These are phyloP conservation scores for Echinometra lucunter DNA, from an alignment of 53 echinoderm and acorn worm species.

Conservation along the genomic window DNA sequence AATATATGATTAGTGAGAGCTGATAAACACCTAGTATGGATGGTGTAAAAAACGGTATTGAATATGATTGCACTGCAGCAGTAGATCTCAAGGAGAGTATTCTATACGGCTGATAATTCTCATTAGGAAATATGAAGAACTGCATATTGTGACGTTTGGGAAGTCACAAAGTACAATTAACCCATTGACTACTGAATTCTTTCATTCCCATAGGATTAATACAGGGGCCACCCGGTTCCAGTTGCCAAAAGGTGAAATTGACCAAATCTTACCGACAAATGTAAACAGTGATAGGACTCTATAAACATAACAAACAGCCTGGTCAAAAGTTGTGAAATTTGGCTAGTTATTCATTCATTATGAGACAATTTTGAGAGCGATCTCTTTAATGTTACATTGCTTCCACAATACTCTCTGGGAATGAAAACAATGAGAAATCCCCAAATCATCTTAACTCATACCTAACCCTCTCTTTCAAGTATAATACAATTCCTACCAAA, in stretches of 20 bases:
- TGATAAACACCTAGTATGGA: background rate
- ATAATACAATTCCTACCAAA: background rate
- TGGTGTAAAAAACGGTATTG: background rate
- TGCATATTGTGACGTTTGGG: background rate
- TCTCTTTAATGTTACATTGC: background rate
- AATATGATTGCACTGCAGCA: background rate
- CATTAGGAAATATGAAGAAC: background rate
- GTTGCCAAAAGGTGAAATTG: background rate
- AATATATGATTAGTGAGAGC: conserved; percentile 23
- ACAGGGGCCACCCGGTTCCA: no score
- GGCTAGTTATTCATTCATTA: background rate
- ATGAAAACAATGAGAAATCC: background rate
- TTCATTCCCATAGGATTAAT: no score
- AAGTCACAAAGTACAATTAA: no score
- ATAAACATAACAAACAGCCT: background rate
- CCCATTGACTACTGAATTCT: no score
- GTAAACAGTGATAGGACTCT: background rate
- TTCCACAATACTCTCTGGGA: background rate
- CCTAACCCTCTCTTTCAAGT: background rate
- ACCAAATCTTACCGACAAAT: background rate
- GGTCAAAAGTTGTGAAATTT: background rate
- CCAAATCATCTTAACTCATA: background rate
- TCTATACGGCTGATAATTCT: background rate
- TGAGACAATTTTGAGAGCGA: background rate
- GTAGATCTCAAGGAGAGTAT: background rate